These are phyloP conservation scores for Nesoenas mayeri DNA, from an alignment of 2,113 vertebrate species.

Conservation along the genomic window DNA sequence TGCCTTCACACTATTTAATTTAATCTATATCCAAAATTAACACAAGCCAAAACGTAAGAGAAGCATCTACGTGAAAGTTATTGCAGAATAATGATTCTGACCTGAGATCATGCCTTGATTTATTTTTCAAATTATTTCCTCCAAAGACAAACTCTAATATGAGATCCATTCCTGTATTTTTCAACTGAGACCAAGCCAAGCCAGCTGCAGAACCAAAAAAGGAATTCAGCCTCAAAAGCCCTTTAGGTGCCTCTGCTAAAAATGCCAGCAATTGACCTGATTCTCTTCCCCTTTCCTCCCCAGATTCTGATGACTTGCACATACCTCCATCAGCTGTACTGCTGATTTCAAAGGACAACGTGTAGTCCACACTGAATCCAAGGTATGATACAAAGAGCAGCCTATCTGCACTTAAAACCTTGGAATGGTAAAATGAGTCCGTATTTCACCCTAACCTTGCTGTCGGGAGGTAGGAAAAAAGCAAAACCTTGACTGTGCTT, in stretches of 20 bases:
- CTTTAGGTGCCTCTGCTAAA: not conserved
- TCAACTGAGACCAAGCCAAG: conserved; percentile 3
- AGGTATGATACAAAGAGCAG: not conserved
- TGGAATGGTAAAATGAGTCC: not conserved
- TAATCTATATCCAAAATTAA: not conserved
- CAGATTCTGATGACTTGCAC: not conserved
- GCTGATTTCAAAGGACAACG: not conserved
- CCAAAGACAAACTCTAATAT: not conserved
- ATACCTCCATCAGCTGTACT: not conserved
- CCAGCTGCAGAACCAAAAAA: conserved; percentile 26
- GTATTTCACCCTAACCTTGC: not conserved
- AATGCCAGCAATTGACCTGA: not conserved
- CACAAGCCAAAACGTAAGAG: not conserved
- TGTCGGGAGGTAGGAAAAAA: not conserved
- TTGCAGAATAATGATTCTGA: not conserved
- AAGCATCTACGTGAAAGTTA: not conserved
- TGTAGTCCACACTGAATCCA: not conserved
- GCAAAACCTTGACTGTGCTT: not conserved
- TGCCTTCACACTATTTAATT: not conserved
- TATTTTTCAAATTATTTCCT: conserved; percentile 1
- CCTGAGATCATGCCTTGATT: not conserved
- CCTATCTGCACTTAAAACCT: not conserved
- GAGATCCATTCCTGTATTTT: not conserved
- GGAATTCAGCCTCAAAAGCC: not conserved
- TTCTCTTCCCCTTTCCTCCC: not conserved